A percentile compares a stretch with the other conserved stretches of the same genome.
Evolutionary conservation across 2,113 vertebrate species (phyloP).

Genomic region (Dasypus novemcinctus): DNA sequence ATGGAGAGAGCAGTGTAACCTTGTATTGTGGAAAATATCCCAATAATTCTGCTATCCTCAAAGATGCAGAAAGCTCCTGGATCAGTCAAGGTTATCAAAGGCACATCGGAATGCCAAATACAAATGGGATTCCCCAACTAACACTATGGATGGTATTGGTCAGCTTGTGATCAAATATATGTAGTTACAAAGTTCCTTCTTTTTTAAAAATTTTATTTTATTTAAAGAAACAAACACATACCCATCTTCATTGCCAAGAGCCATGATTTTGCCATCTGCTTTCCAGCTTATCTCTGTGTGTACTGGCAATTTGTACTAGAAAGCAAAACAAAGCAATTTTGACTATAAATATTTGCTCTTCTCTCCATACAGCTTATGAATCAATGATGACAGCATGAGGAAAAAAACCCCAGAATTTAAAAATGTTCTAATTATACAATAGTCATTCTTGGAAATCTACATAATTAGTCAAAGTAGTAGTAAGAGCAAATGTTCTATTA

Average conservation of each 20-base stretch:
- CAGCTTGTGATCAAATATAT: constrained; percentile 35
- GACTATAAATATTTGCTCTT: background rate
- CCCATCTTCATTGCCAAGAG: constrained; percentile 98
- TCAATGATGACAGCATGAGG: background rate
- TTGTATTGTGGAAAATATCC: background rate
- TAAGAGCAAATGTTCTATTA: background rate
- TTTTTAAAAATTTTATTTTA: background rate
- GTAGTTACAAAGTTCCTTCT: background rate
- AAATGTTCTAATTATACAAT: background rate
- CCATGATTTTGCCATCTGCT: constrained; percentile 91
- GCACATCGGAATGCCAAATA: background rate
- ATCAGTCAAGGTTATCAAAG: background rate
- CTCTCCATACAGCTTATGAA: background rate
- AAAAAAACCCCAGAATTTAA: background rate
- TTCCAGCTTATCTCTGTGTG: constrained; percentile 98
- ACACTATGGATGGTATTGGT: background rate
- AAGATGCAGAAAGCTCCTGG: background rate
- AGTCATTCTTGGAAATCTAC: constrained; percentile 16
- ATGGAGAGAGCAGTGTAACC: background rate
- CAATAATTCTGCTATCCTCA: background rate
- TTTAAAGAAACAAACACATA: constrained; percentile 81
- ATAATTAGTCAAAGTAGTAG: constrained; percentile 3
- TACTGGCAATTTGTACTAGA: constrained; percentile 93
- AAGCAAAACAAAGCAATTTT: constrained; percentile 68
- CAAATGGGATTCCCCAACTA: background rate